Evolutionary conservation across 2,797 vertebrate genomes (phyloP).

Genomic region (Chloroceryle inda): DNA sequence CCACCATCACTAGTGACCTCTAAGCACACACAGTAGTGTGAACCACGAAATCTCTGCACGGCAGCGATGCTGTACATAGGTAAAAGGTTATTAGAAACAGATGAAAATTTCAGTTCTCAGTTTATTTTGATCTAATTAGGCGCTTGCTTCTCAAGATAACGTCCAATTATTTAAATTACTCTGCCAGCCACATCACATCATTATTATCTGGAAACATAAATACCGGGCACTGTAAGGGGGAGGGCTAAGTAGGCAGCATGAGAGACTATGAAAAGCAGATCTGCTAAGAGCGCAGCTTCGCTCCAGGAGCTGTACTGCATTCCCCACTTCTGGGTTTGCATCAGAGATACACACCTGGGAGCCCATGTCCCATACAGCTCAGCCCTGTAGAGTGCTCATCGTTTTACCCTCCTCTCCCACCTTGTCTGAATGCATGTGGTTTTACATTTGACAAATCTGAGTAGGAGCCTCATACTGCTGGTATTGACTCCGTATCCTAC

Average conservation of each 20-base stretch:
- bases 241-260: constrained; percentile 6
- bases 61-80: constrained; percentile 15
- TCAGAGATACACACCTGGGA: neutral
- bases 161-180: constrained; percentile 79
- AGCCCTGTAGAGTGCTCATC: neutral
- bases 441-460: neutral
- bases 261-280: neutral
- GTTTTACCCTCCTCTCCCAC: neutral
- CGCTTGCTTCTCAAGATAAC: constrained; percentile 72
- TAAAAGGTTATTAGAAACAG: constrained; percentile 64
- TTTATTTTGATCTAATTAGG: constrained; percentile 76
- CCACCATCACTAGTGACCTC: neutral
- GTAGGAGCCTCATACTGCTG: accelerated
- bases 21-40: neutral
- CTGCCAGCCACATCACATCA: constrained; percentile 70
- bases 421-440: accelerated
- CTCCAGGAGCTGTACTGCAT: neutral
- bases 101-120: constrained; percentile 55
- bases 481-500: neutral
- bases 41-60: neutral
- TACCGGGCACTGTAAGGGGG: constrained; percentile 16
- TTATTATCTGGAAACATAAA: constrained; percentile 73
- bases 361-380: neutral
- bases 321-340: neutral
- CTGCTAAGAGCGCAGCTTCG: neutral